phyloP scores from a whole-genome alignment of 2,113 vertebrate species.

The Picathartes gymnocephalus region DNA sequence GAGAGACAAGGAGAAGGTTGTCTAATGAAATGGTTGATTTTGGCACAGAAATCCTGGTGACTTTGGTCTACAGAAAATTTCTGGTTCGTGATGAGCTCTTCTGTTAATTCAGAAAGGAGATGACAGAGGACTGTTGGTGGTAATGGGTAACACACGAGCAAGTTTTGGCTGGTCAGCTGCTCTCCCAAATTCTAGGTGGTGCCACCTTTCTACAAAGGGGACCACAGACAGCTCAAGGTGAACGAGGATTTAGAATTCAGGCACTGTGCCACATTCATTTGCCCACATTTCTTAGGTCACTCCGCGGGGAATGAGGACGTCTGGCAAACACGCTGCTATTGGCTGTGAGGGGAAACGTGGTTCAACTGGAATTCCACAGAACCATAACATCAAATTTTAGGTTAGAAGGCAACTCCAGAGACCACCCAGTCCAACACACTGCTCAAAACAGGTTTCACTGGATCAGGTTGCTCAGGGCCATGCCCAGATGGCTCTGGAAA shows the following conservation, averaged over 20 bases:
- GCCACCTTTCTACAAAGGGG: not conserved
- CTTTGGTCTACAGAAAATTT: not conserved
- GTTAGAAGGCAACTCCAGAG: not conserved
- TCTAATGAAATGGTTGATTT: not conserved
- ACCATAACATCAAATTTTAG: rapidly evolving
- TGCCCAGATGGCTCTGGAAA: not conserved
- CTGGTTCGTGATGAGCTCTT: not conserved
- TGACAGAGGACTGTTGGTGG: not conserved
- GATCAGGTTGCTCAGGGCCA: not conserved
- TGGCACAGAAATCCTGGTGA: not conserved
- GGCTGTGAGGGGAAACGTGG: not conserved
- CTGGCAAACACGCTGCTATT: not conserved
- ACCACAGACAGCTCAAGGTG: not conserved
- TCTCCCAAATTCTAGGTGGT: not conserved
- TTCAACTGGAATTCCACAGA: not conserved
- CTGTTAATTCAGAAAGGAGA: not conserved
- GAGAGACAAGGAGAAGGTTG: not conserved
- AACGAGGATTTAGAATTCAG: not conserved
- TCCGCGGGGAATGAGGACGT: not conserved
- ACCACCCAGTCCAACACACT: not conserved
- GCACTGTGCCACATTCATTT: not conserved
- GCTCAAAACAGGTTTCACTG: not conserved
- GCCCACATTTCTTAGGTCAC: not conserved
- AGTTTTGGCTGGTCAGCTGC: not conserved
- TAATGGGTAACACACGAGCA: rapidly evolving